Percentiles rank a stretch among this genome's conserved stretches.
Conservation (phyloP, 2,797 vertebrate genomes). For the Coracias cyanogaster region DNA sequence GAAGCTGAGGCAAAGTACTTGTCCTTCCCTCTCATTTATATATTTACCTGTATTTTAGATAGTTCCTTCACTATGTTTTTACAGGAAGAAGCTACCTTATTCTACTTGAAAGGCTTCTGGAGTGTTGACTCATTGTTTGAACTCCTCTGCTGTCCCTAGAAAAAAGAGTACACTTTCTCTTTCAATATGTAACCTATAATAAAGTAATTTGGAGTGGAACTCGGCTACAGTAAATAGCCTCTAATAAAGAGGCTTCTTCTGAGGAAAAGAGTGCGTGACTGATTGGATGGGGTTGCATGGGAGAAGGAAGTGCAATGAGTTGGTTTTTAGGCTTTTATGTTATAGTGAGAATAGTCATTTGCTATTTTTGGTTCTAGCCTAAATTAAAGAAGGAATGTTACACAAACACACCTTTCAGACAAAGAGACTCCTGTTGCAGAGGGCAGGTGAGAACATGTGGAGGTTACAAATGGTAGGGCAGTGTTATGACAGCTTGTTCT, state of each 20-base stretch:
- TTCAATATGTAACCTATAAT: background rate
- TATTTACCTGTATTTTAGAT: background rate
- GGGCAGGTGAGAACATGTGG: conserved; percentile 55
- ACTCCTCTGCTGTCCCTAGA: background rate
- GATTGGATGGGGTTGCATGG: background rate
- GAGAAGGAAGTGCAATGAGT: background rate
- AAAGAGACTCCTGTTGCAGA: conserved; percentile 56
- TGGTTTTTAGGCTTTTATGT: background rate
- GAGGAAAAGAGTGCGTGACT: background rate
- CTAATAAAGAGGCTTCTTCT: background rate
- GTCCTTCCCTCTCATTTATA: background rate
- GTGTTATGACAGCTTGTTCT: conserved; percentile 35
- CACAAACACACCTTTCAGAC: conserved; percentile 44
- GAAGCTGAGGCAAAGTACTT: background rate
- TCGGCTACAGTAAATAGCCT: background rate
- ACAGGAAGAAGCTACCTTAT: background rate
- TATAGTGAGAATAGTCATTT: background rate
- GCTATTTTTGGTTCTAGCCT: conserved; percentile 23
- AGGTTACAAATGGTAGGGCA: background rate
- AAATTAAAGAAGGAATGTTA: conserved; percentile 39
- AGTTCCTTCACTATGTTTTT: background rate
- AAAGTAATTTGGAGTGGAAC: background rate
- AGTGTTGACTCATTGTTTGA: background rate
- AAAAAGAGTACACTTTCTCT: background rate
- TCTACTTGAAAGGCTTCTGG: background rate